Conservation (phyloP, 1,140 invertebrate species). For the Hyles euphorbiae region DNA sequence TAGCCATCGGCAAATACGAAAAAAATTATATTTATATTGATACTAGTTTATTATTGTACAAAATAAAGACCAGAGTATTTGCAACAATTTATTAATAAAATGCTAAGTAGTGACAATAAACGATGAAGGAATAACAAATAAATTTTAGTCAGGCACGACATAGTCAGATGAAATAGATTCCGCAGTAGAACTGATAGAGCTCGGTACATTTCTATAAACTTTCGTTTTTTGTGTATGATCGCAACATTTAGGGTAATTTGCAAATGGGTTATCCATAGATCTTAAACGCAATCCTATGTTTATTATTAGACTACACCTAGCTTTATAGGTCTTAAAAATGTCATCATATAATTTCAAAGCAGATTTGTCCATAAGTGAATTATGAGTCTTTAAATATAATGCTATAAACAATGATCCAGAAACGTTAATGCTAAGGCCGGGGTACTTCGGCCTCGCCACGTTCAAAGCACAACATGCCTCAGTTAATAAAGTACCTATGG, state of each 20-base stretch:
- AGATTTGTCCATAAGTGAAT: conserved; percentile 39
- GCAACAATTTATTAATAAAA: conserved; percentile 1
- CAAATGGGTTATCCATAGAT: conserved; percentile 64
- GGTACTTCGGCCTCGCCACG: conserved; percentile 75
- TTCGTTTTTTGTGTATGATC: background rate
- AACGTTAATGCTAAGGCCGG: conserved; percentile 63
- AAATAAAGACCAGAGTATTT: background rate
- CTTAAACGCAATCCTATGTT: conserved; percentile 59
- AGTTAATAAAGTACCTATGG: conserved; percentile 68
- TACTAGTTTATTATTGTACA: no score
- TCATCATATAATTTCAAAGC: conserved; percentile 50
- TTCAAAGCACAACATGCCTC: conserved; percentile 69
- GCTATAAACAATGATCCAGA: conserved; percentile 75
- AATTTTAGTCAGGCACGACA: no score
- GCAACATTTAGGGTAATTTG: conserved; percentile 57
- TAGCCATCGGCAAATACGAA: conserved; percentile 14
- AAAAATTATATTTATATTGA: no score
- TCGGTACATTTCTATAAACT: background rate
- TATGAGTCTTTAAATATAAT: conserved; percentile 75
- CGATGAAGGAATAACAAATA: no score
- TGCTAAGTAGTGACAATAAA: no score
- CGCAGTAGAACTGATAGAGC: conserved; percentile 3
- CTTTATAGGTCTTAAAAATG: conserved; percentile 51
- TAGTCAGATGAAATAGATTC: background rate
- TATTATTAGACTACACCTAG: conserved; percentile 51